phyloP scores from a whole-genome alignment of 2,113 vertebrate species.

The Strigops habroptila region DNA sequence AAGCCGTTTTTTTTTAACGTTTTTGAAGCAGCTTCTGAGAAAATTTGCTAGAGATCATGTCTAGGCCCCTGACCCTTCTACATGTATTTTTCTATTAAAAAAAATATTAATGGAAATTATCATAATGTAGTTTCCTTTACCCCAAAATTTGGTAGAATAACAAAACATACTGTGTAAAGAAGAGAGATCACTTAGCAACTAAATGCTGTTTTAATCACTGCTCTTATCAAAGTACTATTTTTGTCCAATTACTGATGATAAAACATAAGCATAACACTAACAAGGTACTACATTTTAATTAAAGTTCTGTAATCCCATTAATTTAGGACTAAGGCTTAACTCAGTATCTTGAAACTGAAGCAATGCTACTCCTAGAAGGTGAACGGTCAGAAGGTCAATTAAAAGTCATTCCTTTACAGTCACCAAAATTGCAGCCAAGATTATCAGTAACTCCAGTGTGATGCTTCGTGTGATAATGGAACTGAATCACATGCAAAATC shows the following conservation, averaged over 20 bases:
- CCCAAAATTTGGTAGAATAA: neutral
- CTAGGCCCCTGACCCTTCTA: neutral
- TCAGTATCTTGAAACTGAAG: neutral
- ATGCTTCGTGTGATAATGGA: neutral
- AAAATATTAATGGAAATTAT: neutral
- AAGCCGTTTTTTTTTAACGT: neutral
- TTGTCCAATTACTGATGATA: neutral
- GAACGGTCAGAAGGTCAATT: neutral
- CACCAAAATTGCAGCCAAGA: neutral
- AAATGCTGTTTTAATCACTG: neutral
- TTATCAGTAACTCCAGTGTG: neutral
- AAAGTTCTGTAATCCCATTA: neutral
- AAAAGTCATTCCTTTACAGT: neutral
- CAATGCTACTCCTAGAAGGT: neutral
- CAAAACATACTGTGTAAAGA: neutral
- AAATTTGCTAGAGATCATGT: neutral
- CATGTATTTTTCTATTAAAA: neutral
- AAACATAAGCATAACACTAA: neutral
- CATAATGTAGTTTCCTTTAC: neutral
- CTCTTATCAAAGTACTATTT: neutral
- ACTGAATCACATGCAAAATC: neutral
- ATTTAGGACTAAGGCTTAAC: neutral
- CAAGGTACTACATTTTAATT: neutral
- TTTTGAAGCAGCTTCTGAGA: neutral
- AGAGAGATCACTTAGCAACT: neutral